These are phyloP conservation scores for Neodon shergylaensis DNA, from an alignment of 2,113 vertebrate genomes.

Conservation along the genomic window DNA sequence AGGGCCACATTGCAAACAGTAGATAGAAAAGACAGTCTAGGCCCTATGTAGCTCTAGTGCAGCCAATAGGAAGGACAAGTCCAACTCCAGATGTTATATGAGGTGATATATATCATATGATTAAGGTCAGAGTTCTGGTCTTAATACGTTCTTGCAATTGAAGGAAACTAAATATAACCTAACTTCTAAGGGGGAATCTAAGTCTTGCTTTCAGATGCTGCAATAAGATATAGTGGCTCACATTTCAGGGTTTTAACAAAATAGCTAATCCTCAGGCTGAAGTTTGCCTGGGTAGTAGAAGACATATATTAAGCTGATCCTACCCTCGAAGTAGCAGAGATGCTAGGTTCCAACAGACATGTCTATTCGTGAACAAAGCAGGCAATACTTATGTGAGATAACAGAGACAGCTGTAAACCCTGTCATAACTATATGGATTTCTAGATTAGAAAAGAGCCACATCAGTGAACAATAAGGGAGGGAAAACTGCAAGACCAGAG, in stretches of 20 bases:
- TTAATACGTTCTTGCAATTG: conserved; percentile 20
- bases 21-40: background rate
- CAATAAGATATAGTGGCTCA: background rate
- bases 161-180: conserved; percentile 12
- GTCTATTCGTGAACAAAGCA: background rate
- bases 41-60: background rate
- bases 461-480: too few species aligned
- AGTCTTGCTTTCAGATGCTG: background rate
- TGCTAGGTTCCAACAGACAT: background rate
- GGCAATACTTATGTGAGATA: background rate
- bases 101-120: background rate
- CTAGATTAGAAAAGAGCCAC: background rate
- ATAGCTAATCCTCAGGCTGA: background rate
- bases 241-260: background rate
- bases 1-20: background rate
- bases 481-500: background rate
- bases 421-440: background rate
- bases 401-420: background rate
- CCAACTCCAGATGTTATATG: background rate
- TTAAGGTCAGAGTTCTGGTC: background rate
- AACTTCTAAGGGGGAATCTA: background rate
- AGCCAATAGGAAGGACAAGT: background rate
- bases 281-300: background rate
- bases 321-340: background rate
- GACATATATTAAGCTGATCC: background rate